These are phyloP conservation scores for Beroe forskalii DNA, from an alignment of 37 sponge, comb jelly and placozoan species.

Conservation along the genomic window DNA sequence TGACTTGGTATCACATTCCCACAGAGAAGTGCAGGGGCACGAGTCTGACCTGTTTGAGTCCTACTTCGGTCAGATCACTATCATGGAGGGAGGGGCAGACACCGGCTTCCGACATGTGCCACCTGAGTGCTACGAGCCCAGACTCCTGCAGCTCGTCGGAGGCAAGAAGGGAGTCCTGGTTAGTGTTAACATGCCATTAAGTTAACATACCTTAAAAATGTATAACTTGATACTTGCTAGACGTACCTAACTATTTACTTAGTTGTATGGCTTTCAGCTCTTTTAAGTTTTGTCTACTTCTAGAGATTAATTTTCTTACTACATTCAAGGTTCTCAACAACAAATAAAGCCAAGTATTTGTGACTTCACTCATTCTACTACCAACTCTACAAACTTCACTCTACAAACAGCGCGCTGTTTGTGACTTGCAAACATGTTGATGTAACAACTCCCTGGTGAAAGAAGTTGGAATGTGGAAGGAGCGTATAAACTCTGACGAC, in stretches of 20 bases:
- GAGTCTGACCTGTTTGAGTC: conserved; percentile 88
- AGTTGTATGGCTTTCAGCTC: too few species aligned
- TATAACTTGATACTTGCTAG: too few species aligned
- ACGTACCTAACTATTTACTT: too few species aligned
- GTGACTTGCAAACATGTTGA: too few species aligned
- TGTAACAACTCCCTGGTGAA: conserved; percentile 65
- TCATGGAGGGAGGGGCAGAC: conserved; percentile 75
- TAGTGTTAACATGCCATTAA: too few species aligned
- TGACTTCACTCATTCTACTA: too few species aligned
- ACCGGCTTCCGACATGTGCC: conserved; percentile 94
- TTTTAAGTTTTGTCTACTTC: neutral
- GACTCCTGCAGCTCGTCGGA: conserved; percentile 92
- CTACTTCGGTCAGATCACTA: conserved; percentile 77
- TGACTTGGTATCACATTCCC: too few species aligned
- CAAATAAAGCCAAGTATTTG: too few species aligned
- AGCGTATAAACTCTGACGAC: conserved; percentile 80
- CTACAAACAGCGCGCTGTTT: too few species aligned
- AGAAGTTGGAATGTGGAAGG: conserved; percentile 76
- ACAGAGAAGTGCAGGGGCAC: conserved; percentile 83
- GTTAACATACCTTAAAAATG: too few species aligned
- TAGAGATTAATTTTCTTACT: neutral
- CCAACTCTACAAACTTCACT: too few species aligned
- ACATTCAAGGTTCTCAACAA: too few species aligned
- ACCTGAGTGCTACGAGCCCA: conserved; percentile 84
- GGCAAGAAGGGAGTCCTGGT: conserved; percentile 32